These are phyloP conservation scores for Poeciliopsis presidionis DNA, from an alignment of 2,797 vertebrate species.

Conservation along the genomic window DNA sequence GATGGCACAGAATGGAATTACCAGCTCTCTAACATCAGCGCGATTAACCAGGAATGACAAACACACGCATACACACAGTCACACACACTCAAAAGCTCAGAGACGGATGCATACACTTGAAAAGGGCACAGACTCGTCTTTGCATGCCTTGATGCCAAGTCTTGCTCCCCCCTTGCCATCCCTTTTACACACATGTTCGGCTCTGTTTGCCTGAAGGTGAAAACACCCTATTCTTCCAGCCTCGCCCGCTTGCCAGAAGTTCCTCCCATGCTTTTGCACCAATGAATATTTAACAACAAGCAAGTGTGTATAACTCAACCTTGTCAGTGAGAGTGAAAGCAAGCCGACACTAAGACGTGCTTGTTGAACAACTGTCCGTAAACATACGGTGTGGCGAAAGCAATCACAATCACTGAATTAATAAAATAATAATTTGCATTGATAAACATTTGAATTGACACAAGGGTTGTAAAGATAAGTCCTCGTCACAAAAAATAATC, in stretches of 20 bases:
- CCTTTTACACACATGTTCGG: slow-evolving; percentile 26
- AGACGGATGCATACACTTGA: slow-evolving; percentile 41
- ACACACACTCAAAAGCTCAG: slow-evolving; percentile 22
- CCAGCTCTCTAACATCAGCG: slow-evolving; percentile 53
- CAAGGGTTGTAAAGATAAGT: background rate
- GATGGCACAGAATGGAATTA: slow-evolving; percentile 68
- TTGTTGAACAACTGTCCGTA: slow-evolving; percentile 31
- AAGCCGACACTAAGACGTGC: slow-evolving; percentile 13
- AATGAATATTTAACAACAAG: slow-evolving; percentile 72
- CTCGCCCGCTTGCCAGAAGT: slow-evolving; percentile 49
- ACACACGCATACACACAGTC: slow-evolving; percentile 26
- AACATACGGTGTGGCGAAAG: slow-evolving; percentile 25
- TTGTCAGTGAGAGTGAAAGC: slow-evolving; percentile 20
- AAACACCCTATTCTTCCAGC: slow-evolving; percentile 55
- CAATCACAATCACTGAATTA: slow-evolving; percentile 9
- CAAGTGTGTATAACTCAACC: slow-evolving; percentile 43
- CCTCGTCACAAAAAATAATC: background rate
- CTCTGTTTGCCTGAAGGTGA: slow-evolving; percentile 52
- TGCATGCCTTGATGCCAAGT: slow-evolving; percentile 20
- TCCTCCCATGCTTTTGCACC: slow-evolving; percentile 48
- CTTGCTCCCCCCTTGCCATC: slow-evolving; percentile 16
- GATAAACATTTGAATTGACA: background rate
- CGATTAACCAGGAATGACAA: slow-evolving; percentile 52
- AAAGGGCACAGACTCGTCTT: slow-evolving; percentile 47
- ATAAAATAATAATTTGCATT: too few species aligned